Base-by-base conservation (phyloP, 2,888 invertebrate species). In the Laothoe populi region DNA sequence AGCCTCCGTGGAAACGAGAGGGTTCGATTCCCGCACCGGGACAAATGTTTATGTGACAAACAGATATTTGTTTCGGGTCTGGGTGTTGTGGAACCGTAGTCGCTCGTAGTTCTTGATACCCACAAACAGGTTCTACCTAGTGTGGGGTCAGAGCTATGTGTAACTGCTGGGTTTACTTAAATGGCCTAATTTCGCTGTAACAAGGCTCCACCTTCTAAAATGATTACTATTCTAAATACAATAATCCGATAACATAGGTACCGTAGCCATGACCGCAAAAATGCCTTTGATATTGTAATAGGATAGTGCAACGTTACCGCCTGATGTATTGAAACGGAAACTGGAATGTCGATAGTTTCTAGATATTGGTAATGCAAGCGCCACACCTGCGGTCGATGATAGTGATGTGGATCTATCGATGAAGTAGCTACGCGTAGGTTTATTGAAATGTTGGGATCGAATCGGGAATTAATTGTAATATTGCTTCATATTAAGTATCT, bases 311-410 rank as follows among this genome's bases (percentile, higher is more conserved):
- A 82, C 71, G 64, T 61, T 42, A 74, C 78, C 62, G 72, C 77
- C 80, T 75, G 75, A 77, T 81, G 78, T 78, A 81, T 75, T 74
- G 75, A 71, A 73, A 71, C 67, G 83, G 81, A 83, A 84, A 79
- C 74, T 77, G 44, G 44, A 44, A 72, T 79, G 84, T 81, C 78
- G 75, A 81, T 79, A 86, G 19, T 85, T 79, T 79, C 78, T 74
- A 72, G 71, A 78, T 77, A 74, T 77, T 70, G 70, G 66, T 75
- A 73, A 74, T 75, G 80, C 70, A 77, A 81, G 78, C 82, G 82
- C 82, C 84, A 75, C 83, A 84, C 82, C 83, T 85, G 84, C 73
- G 84, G 84, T 83, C 67, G 35, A 57, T 5, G 16, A 11, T 78
- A 79, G 80, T 63, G 81, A 66, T 73, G 75, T 61, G 64, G 42